phyloP scores from a whole-genome alignment of 2,113 vertebrate species.

The Oreochromis spilurus region DNA sequence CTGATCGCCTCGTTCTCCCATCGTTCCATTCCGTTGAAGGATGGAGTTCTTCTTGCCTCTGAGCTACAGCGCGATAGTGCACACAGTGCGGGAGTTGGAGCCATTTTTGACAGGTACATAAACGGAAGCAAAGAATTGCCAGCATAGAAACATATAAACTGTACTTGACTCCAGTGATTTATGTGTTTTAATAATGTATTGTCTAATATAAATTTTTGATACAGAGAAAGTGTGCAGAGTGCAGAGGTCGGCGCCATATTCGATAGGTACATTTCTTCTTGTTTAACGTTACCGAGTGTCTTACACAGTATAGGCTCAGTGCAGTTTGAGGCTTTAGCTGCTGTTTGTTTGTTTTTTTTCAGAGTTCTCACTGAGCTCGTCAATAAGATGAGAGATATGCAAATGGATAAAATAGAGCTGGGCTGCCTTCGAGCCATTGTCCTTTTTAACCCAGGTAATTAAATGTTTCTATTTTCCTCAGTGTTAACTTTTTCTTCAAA shows the following conservation, averaged over 20 bases:
- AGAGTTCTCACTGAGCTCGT: conserved; percentile 79
- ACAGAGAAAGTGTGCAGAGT: conserved; percentile 87
- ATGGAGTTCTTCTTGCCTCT: conserved; percentile 85
- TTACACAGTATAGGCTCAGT: not conserved
- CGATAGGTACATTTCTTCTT: conserved; percentile 79
- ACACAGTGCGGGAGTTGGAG: conserved; percentile 83
- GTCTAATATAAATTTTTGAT: not conserved
- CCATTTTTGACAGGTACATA: conserved; percentile 85
- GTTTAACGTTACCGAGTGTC: not conserved
- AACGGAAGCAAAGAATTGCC: not conserved
- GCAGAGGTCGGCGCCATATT: conserved; percentile 97
- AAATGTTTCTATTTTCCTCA: no score
- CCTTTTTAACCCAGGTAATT: conserved; percentile 85
- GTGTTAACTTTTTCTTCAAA: not conserved
- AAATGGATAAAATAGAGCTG: conserved; percentile 81
- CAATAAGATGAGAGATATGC: conserved; percentile 82
- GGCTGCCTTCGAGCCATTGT: conserved; percentile 89
- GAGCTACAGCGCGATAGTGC: conserved; percentile 85
- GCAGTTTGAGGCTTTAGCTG: not conserved
- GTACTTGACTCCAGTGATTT: not conserved
- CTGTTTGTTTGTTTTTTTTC: not conserved
- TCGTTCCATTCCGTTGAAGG: conserved; percentile 86
- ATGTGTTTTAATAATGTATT: not conserved
- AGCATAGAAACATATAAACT: not conserved
- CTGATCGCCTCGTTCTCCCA: conserved; percentile 92